Base-by-base conservation (phyloP, 2,888 invertebrate species). In the Limnephilus auricula region DNA sequence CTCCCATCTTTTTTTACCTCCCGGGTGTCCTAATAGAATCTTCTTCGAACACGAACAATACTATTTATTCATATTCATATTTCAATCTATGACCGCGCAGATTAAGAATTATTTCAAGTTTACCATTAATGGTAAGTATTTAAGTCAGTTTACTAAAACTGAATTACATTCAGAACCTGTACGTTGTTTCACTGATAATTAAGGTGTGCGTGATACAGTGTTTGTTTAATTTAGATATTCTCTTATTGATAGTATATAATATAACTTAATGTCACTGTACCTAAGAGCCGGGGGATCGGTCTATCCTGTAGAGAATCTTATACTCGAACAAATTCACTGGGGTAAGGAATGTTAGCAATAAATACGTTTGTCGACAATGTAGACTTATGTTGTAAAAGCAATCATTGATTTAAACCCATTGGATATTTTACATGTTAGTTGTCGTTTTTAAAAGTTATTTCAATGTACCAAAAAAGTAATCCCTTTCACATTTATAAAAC, bases 131-230 rank as follows among this genome's bases (percentile, higher is more conserved):
- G 25, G 9, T 18, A n/a, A 65, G 65, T 65, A n/a, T 65, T n/a
- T 40, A 12, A 25, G 25, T 65, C 0, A n/a, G 5, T 25, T 65
- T 25, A 9, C 25, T 9, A 6, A 65, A 65, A 6, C 25, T 65
- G 25, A 25, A n/a, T 65, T 65, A 65, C n/a, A 9, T 65, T 65
- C 9, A 65, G 1, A 65, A n/a, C 2, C 50, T n/a, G 25, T 25
- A 6, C 6, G 25, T 2, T 65, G 82, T 82, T 15, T 37, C 25
- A 0, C 9, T 31, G 18, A 95, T 95, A 32, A 95, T 95, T 95
- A 95, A 95, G 95, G 96, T 96, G 90, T 92, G 84, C 89, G 92
- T 91, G 91, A 87, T 92, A 89, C 92, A 91, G 50, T 79, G 89
- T 92, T 92, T 92, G 92, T 91, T 89, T 92, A 91, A 82, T 90